Evolutionary conservation across 2,797 vertebrate species (phyloP), one percentile per base, ranked within the genome.

Genomic region (Bovichtus diacanthus): DNA sequence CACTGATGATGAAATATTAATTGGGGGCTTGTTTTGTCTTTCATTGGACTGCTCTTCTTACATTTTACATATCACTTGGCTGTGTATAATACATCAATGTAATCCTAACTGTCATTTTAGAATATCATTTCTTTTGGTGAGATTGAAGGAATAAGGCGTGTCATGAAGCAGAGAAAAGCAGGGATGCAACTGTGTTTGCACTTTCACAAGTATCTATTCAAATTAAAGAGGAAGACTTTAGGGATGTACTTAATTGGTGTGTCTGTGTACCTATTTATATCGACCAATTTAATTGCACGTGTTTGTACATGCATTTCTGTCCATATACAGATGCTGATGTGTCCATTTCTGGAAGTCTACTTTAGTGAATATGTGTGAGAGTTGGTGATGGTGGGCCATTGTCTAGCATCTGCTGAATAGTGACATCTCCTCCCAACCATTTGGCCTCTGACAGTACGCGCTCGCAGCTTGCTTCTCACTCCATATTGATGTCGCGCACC

Each of bases 1-100:
- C 94, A 97, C 95, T 95, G 82, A 93, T 80, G 88, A 92, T 96
- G 87, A 97, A 97, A 97, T 97, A 96, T 96, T 97, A 92, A 94
- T 95, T 74, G 70, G 54, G n/a, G 16, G 38, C 61, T 69, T 88
- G 67, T 87, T 89, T 68, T 79, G 39, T 78, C 49, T 47, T 82
- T 49, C 21, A 34, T 49, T 43, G 44, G 46, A 56, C 27, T 51
- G 23, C 9, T 50, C 23, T 46, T 51, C 23, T 53, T 50, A 18
- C 23, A 6, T 70, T 70, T 69, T 58, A n/a, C 4, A 23, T 15
- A 19, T 61, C 51, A 56, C 59, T 61, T 29, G 10, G 44, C 4
- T 51, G 27, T 27, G 25, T 66, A 15, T 62, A 46, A 68, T 47
- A 31, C 27, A 61, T 61, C 9, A 23, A 7, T 67, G 59, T 62